Evolutionary conservation across 2,888 invertebrate species (phyloP).

Genomic region (Lasioglossum villosulum): DNA sequence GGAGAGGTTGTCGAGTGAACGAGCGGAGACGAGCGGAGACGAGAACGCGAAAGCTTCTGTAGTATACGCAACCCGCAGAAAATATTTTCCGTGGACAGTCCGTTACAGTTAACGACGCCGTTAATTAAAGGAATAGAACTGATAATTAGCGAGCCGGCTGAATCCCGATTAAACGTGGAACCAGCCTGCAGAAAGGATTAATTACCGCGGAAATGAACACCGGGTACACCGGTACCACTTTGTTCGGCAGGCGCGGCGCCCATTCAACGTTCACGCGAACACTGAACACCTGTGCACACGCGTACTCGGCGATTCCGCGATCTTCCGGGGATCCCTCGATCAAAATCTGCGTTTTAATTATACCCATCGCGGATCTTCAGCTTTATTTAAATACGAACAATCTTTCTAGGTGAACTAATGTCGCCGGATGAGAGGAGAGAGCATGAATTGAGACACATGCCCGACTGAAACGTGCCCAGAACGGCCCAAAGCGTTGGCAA

Average conservation of each 20-base stretch:
- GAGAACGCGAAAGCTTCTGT: background rate
- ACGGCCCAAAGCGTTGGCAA: no score
- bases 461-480: no score
- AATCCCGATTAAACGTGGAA: constrained; percentile 41
- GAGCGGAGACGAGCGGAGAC: background rate
- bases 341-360: background rate
- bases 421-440: no score
- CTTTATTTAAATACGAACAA: background rate
- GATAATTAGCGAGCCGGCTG: constrained; percentile 34
- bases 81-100: constrained; percentile 33
- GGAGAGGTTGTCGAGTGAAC: constrained; percentile 35
- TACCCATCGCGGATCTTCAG: background rate
- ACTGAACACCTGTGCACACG: background rate
- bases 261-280: constrained; percentile 14
- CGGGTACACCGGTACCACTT: background rate
- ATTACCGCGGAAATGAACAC: constrained; percentile 38
- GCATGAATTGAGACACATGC: no score
- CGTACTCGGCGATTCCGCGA: background rate
- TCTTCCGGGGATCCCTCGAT: background rate
- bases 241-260: background rate
- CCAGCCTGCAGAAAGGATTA: constrained; percentile 8
- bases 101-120: constrained; percentile 43
- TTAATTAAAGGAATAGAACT: constrained; percentile 45
- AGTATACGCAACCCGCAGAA: constrained; percentile 12
- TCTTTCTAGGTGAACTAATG: background rate